Percentiles rank a stretch among this genome's conserved stretches.
These are phyloP conservation scores for Kradibia gibbosae DNA, from an alignment of 1,140 invertebrate species.

Conservation along the genomic window DNA sequence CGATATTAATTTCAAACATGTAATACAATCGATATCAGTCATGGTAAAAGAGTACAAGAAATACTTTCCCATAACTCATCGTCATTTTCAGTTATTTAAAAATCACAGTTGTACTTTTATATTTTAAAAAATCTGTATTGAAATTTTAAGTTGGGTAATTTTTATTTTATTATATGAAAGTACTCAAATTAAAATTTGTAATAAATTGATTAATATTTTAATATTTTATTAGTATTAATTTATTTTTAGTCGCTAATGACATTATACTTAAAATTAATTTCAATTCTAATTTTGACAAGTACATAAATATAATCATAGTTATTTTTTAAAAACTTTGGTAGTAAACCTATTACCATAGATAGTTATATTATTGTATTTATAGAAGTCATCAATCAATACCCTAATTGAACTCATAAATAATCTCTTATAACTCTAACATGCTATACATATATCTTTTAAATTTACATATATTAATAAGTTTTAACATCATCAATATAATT, in stretches of 20 bases:
- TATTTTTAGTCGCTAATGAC: not conserved
- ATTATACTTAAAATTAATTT: too few species aligned
- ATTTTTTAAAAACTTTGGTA: not conserved
- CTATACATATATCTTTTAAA: not conserved
- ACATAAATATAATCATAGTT: not conserved
- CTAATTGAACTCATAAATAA: not conserved
- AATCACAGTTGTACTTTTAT: not conserved
- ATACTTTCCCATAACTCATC: not conserved
- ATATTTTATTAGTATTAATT: not conserved
- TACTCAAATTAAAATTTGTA: not conserved
- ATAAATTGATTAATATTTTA: not conserved
- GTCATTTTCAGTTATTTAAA: not conserved
- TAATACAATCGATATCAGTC: too few species aligned
- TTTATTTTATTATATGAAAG: not conserved
- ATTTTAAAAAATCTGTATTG: not conserved
- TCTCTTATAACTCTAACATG: not conserved
- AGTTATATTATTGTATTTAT: not conserved
- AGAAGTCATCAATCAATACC: not conserved
- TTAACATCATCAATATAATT: not conserved
- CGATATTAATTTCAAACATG: too few species aligned
- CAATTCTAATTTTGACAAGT: not conserved
- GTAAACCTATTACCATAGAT: not conserved
- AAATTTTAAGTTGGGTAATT: not conserved
- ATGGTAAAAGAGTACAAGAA: not conserved
- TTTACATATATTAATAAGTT: not conserved